Evolutionary conservation across 1,140 invertebrate species (phyloP), one percentile per base, ranked within the genome.

Genomic region (Drosophila virilis): DNA sequence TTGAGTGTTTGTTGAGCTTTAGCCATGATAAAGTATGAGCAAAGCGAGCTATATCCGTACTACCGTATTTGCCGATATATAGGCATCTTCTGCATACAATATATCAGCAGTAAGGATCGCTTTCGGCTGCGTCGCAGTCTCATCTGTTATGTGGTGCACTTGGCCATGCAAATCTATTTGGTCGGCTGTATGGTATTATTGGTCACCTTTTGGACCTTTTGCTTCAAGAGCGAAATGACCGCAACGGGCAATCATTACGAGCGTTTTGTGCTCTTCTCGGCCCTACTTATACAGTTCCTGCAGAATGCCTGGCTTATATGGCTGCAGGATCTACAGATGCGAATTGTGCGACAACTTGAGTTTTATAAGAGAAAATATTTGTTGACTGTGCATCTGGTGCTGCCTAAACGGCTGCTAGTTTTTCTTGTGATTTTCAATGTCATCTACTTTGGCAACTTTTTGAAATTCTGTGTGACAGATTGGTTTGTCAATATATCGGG

Each of bases 71-170:
- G 82, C 28, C 81, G 86, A 0, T 90, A 69, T 35, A 9, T 90
- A 66, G 85, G 86, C 35, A 79, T 90, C 5, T 79, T 90, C 13
- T 80, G 86, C 55, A 90, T 90, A 15, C 46, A 88, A 8, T 90
- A 77, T 32, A 74, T 64, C 8, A 37, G n/a, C 52, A 13, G 0
- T 28, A 64, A 28, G 7, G 48, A 79, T 1, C 67, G 50, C 1
- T 81, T 57, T 50, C 54, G 54, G 0, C 9, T 90, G 15, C 80
- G 71, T 2, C 77, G 80, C 60, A 84, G 71, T 17, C 33, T 89
- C n/a, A 17, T 80, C 15, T 84, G 74, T 22, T 90, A 80, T 48
- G 40, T 74, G 40, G 61, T 90, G 32, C 80, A 90, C 38, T 59
- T 71, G 1, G 45, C 15, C 6, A 13, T 85, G 28, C 84, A 89